Base-by-base conservation (phyloP, 2,888 invertebrate genomes). In the Oxytorus armatus region DNA sequence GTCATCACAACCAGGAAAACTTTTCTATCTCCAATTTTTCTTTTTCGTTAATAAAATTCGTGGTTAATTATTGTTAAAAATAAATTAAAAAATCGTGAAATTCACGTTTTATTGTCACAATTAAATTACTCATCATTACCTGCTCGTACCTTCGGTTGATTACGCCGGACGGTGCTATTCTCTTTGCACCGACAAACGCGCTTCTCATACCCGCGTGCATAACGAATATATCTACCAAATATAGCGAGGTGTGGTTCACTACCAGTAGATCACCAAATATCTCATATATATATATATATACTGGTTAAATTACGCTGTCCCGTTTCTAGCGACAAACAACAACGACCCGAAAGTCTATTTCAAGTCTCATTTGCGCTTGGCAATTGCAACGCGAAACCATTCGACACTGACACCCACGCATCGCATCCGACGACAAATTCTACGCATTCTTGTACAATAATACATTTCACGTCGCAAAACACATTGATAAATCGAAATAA, bases 201-300 rank as follows among this genome's bases (percentile, higher is more conserved):
- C 90, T 89, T 82, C 90, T 89, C 85, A 90, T 88, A 81, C 90
- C 89, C 79, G 89, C 88, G 68, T 90, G 90, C 90, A 90, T 90
- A 33, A 10, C 51, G 68, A 33, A 57, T 51, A 18, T 25, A 39
- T 68, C 1, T 39, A 33, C 33, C 23, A n/a, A 29, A 39, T 39
- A 21, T 51, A 16, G 16, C 8, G 10, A 23, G 10, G 39, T 2
- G 25, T 36, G 21, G 42, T 49, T 80, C 21, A 68, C 23, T 74
- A 66, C 29, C 10, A n/a, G 21, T 44, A 21, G 18, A 74, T 55
- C 36, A 42, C 73, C n/a, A 51, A 79, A 23, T 70, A 73, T 72
- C 61, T 55, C 21, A 66, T 25, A 33, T 47, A 55, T 39, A 33
- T 47, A 57, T 81, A 33, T 47, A 55, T 39, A 33, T 47, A 57